phyloP scores from a whole-genome alignment of 2,888 invertebrate species.

The Euzophera pinguis region DNA sequence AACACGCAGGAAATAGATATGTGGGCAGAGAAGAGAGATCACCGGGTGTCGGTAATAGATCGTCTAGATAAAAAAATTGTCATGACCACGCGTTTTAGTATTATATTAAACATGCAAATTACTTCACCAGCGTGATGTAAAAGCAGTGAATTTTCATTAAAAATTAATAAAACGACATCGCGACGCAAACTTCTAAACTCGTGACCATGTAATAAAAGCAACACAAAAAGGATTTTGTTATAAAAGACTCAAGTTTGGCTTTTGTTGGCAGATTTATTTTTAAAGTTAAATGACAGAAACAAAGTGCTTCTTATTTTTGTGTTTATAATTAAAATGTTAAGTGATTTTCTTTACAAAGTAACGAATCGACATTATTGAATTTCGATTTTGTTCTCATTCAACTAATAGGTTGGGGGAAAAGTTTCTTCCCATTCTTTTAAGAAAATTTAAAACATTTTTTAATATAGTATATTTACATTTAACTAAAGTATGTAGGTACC shows the following conservation, averaged over 20 bases:
- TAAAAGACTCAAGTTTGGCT: conserved; percentile 14
- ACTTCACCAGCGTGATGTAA: not conserved
- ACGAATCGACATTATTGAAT: not conserved
- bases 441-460: no score
- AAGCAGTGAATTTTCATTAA: conserved; percentile 10
- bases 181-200: conserved; percentile 12
- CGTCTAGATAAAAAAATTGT: no score
- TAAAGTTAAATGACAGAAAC: conserved; percentile 11
- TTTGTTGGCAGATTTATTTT: conserved; percentile 14
- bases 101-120: conserved; percentile 5
- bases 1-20: no score
- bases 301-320: conserved; percentile 2
- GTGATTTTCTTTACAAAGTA: not conserved
- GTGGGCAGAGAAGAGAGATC: no score
- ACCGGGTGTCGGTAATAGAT: no score
- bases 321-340: not conserved
- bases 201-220: conserved; percentile 14
- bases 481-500: no score
- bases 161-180: conserved; percentile 12
- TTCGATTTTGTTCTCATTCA: not conserved
- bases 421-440: no score
- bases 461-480: no score
- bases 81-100: no score
- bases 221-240: conserved; percentile 14
- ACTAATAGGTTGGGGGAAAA: no score